Conservation (phyloP, 2,797 vertebrate species). For the Danio choprae region DNA sequence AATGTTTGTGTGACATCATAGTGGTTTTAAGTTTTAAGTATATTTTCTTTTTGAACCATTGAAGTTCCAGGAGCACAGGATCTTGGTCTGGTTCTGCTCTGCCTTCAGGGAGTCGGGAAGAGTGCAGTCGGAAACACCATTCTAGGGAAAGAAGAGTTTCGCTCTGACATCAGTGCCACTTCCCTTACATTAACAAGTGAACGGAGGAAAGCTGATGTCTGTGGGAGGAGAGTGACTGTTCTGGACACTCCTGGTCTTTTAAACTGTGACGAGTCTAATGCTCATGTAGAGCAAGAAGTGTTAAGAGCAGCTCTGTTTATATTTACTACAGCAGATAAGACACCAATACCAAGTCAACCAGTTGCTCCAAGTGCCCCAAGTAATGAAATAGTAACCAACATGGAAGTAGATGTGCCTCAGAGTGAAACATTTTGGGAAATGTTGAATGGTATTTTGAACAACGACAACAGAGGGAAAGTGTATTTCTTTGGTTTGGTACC, state of each 20-base stretch:
- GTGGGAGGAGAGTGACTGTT: slow-evolving; percentile 28
- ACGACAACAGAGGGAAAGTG: not conserved
- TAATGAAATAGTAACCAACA: not conserved
- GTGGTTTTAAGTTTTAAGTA: not conserved
- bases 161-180: slow-evolving; percentile 42
- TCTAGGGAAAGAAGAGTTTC: slow-evolving; percentile 25
- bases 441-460: not conserved
- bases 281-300: slow-evolving; percentile 28
- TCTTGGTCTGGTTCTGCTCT: slow-evolving; percentile 47
- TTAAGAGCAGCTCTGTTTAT: not conserved
- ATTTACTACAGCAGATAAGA: not conserved
- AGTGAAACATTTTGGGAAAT: not conserved
- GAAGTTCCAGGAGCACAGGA: slow-evolving; percentile 44
- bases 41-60: slow-evolving; percentile 1
- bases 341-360: not conserved
- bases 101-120: slow-evolving; percentile 52
- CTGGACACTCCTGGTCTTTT: slow-evolving; percentile 54
- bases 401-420: not conserved
- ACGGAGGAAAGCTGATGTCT: slow-evolving; percentile 31
- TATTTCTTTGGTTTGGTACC: not conserved
- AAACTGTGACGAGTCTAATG: slow-evolving; percentile 1
- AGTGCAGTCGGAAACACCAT: slow-evolving; percentile 54
- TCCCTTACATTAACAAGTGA: slow-evolving; percentile 36
- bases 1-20: not conserved
- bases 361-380: no score